Evolutionary conservation across 1,140 invertebrate genomes (phyloP), one percentile per base, ranked within the genome.

Genomic region (Eciton burchellii): DNA sequence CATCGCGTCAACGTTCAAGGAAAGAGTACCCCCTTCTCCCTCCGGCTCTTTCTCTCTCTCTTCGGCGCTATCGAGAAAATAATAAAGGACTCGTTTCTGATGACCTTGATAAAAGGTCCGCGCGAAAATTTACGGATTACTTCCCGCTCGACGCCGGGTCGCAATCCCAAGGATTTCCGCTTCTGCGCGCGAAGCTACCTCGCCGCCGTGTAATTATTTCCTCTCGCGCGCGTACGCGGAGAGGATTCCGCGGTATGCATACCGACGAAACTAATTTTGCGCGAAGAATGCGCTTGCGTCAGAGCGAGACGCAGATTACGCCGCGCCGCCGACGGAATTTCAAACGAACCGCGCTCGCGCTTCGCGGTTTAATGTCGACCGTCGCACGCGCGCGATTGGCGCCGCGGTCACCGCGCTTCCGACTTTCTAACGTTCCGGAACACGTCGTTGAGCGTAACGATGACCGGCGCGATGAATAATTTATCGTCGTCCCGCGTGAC

Each of bases 281-380:
- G 49, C 21, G 26, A 60, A 45, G 56, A 60, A 62, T 60, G 43
- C 66, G 12, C 77, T 81, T 81, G 59, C 56, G 26, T 81, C 68
- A 72, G 21, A 60, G 26, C 14, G 35, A 56, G 35, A 72, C 14
- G 52, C 41, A 71, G 71, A 81, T 81, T 59, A 73, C 73, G 70
- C 73, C 26, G 49, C 35, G 77, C 43, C 35, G 6, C 2, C 35
- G 35, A 35, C 19, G 43, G 77, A 81, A 60, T 81, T 59, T 47
- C 43, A 6, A 81, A 81, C 47, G 54, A 35, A 72, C 41, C 35
- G 63, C 41, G 47, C 3, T n/a, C 57, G 49, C 54, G 26, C 43
- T 43, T 26, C 59, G 24, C 57, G 56, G 26, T 26, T n/a, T 72
- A 81, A 81, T 60, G 43, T n/a, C 72, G 72, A 60, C 47, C 14